Evolutionary conservation across 2,797 vertebrate genomes (phyloP).

Genomic region (Lerista edwardsae): DNA sequence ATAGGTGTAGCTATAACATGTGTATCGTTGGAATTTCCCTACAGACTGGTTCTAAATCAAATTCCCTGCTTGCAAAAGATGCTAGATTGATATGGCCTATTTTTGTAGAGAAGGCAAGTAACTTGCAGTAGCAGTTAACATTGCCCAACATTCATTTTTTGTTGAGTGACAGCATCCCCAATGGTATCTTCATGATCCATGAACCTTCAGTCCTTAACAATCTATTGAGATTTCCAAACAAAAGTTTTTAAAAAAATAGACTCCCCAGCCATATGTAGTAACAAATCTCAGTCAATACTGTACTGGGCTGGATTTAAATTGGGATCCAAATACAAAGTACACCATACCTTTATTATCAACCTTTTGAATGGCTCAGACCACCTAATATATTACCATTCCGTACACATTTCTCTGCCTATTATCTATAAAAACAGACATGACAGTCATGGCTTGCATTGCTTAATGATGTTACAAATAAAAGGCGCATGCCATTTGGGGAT

Average conservation of each 20-base stretch:
- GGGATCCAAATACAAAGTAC: not conserved
- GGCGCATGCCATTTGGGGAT: slow-evolving; percentile 24
- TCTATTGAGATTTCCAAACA: slow-evolving; percentile 8
- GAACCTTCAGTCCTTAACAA: accelerated
- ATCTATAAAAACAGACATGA: slow-evolving; percentile 18
- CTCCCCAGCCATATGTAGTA: not conserved
- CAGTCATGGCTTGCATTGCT: slow-evolving; percentile 2
- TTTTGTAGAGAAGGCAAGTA: slow-evolving; percentile 23
- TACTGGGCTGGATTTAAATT: slow-evolving; percentile 36
- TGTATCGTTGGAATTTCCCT: slow-evolving; percentile 12
- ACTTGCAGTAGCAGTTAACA: not conserved
- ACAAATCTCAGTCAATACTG: slow-evolving; percentile 18
- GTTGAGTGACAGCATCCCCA: not conserved
- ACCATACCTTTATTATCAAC: not conserved
- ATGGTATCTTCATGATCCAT: not conserved
- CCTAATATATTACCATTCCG: not conserved
- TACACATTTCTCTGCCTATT: not conserved
- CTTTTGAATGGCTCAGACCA: slow-evolving; percentile 17
- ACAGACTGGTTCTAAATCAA: not conserved
- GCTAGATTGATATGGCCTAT: slow-evolving; percentile 5
- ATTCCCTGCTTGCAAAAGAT: not conserved
- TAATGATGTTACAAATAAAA: not conserved
- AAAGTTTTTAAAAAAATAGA: not conserved
- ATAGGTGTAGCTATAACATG: not conserved
- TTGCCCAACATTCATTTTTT: not conserved